Evolutionary conservation across 2,113 vertebrate species (phyloP), one percentile per base, ranked within the genome.

Genomic region (Trichomycterus rosablanca): DNA sequence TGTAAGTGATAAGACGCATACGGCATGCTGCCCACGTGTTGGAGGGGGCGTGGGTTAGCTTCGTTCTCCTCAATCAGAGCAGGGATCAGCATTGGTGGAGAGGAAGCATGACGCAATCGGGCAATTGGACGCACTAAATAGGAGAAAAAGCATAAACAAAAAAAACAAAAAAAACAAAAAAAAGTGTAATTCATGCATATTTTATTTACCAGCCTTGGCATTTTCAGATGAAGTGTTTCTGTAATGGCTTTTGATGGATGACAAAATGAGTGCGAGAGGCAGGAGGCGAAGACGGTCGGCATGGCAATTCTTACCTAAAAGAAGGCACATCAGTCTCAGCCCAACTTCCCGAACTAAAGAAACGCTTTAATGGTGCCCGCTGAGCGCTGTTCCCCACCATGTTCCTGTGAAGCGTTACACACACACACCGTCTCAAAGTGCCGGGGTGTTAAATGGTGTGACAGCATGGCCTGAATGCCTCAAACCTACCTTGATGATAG

Each of bases 291-390:
- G 63, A 59, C 10, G 24, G 44, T 48, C 54, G 24, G 61, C 44
- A 58, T 15, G 23, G 23, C 56, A 45, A 58, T 62, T 84, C 90
- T 89, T 68, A 84, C 65, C 88, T 81, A 58, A 77, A 32, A 16
- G 78, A 76, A 19, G 89, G 84, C 8, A 89, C 88, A 35, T 89
- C 90, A 0, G 84, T 83, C 24, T 94, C 90, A 3, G 89, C 77
- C 90, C 93, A 96, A 74, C 90, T 82, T 15, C 87, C 89, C 0
- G 90, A 91, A 81, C 91, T 95, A 71, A 93, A 80, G 77, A 93
- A 93, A 4, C 93, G 87, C 34, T 94, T 93, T 37, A 98, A 80
- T 0, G 90, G 90, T 14, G 93, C 91, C 7, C 91, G 90, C 6
- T 63, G 68, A 19, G 83, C 76, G 1, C 72, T 87, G 81, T 91